Base-by-base conservation (phyloP, 2,888 invertebrate species). In the Anthrax anthrax region DNA sequence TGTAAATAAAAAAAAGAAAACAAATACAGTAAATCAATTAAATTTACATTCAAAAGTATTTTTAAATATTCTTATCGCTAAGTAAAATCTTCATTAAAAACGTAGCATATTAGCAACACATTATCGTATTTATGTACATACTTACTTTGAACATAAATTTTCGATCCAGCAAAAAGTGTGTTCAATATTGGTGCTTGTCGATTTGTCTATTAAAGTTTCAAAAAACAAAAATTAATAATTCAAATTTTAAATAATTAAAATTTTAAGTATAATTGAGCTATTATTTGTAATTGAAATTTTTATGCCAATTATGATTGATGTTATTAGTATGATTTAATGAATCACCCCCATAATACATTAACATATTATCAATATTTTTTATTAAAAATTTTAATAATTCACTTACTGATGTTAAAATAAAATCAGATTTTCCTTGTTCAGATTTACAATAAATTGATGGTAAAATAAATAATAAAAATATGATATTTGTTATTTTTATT, bases 141-240 rank as follows among this genome's bases (percentile, higher is more conserved):
- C 77, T 76, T 70, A 84, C 84, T 71, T 65, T 74, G 72, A 44
- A 85, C 73, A 60, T 74, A 78, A 47, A 87, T 73, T 63, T 80
- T 75, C 2, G 85, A 79, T 51, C 75, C 77, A 60, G 78, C 78
- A 65, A 79, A 81, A 56, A 87, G 67, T 45, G 77, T 75, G 70
- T 85, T 75, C 70, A 79, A 59, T 69, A 73, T 56, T 59, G 61
- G 63, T 54, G 72, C 70, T 39, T 69, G 60, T 56, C 70, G 72
- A 51, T 60, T 67, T 48, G 69, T 65, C 65, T 72, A 70, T 60
- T 12, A 32, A 32, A 32, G 8, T 23, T 4, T 23, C 17, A 4
- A 18, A 18, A 18, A 13, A 18, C 17, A 18, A 5, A 38, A 19
- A 18, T 10, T 18, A 38, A 18, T 18, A 4, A 38, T 9, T 38